A percentile compares a stretch with the other conserved stretches of the same genome.
phyloP scores from a whole-genome alignment of 2,888 invertebrate species.

The Julus scanicus region DNA sequence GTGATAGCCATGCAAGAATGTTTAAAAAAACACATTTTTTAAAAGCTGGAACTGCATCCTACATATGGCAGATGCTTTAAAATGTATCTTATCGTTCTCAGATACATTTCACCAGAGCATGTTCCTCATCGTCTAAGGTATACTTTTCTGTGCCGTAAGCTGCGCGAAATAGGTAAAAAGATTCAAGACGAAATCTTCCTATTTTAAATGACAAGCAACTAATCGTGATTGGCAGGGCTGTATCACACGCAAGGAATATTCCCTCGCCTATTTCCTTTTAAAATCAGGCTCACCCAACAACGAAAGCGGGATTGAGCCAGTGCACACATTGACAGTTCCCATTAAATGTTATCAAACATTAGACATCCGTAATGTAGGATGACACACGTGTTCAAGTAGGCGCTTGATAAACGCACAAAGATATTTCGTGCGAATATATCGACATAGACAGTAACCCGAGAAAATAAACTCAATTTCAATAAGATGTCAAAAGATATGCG shows the following conservation, averaged over 20 bases:
- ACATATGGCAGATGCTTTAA: background rate
- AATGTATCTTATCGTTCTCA: background rate
- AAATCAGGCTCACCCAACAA: constrained; percentile 26
- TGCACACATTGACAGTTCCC: constrained; percentile 34
- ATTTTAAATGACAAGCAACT: constrained; percentile 44
- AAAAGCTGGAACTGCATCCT: no score
- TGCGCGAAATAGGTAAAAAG: constrained; percentile 6
- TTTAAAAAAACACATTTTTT: no score
- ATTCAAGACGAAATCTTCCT: background rate
- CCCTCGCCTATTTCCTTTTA: constrained; percentile 41
- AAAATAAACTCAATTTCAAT: constrained; percentile 33
- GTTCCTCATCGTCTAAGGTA: background rate
- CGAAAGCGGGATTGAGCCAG: constrained; percentile 28
- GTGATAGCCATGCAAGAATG: no score
- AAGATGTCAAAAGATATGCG: constrained; percentile 24
- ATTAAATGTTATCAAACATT: constrained; percentile 44
- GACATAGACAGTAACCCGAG: background rate
- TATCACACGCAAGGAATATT: constrained; percentile 14
- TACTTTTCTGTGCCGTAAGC: background rate
- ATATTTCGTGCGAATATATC: constrained; percentile 1
- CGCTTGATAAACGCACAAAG: constrained; percentile 26
- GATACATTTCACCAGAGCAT: background rate
- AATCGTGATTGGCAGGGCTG: constrained; percentile 44
- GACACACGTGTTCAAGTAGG: background rate
- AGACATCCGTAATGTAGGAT: constrained; percentile 30